Evolutionary conservation across 2,797 vertebrate genomes (phyloP).

Genomic region (Xiphophorus birchmanni): DNA sequence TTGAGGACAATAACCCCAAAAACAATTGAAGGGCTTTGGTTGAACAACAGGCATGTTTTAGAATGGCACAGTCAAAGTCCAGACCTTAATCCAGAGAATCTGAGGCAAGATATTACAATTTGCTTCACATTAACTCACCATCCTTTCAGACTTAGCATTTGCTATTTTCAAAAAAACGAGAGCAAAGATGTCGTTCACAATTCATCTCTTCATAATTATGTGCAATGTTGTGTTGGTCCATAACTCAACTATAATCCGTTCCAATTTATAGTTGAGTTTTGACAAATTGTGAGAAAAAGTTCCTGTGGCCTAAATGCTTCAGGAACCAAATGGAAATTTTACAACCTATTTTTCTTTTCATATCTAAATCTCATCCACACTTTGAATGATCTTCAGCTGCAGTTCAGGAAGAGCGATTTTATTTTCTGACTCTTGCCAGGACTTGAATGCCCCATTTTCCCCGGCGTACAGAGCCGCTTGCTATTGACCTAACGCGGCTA

Average conservation of each 20-base stretch:
- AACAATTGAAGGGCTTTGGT: not conserved
- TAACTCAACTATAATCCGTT: not conserved
- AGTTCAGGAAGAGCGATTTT: constrained; percentile 3
- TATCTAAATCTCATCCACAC: not conserved
- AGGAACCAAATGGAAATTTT: not conserved
- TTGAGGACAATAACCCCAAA: not conserved
- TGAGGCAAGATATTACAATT: not conserved
- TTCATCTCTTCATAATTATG: not conserved
- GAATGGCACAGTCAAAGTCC: not conserved
- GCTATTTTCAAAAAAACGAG: not conserved
- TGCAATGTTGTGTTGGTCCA: not conserved
- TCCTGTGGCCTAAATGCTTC: not conserved
- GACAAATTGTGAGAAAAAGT: not conserved
- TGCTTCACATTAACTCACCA: not conserved
- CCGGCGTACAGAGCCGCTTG: not conserved
- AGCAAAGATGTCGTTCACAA: not conserved
- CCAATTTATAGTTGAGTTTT: not conserved
- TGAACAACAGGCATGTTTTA: not conserved
- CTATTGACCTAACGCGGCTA: constrained; percentile 13
- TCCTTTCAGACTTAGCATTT: not conserved
- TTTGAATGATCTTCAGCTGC: constrained; percentile 10
- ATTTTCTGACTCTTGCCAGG: constrained; percentile 33
- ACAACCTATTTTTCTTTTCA: not conserved
- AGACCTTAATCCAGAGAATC: not conserved
- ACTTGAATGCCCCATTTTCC: constrained; percentile 22